phyloP scores from a whole-genome alignment of 2,888 invertebrate species.

The Schrankia costaestrigalis region DNA sequence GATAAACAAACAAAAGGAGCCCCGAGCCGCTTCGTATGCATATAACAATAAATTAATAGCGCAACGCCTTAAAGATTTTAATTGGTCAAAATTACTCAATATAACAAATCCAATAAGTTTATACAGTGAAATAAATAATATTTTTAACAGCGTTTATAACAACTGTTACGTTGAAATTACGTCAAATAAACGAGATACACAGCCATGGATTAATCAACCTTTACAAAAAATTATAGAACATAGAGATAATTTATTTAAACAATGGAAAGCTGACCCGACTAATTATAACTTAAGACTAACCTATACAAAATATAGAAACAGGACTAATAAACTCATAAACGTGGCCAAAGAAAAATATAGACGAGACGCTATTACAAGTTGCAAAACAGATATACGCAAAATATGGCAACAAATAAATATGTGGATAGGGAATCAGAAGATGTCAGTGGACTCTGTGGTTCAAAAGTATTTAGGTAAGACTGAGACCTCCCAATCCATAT shows the following conservation, averaged over 20 bases:
- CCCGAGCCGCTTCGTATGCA: too few relatives aligned
- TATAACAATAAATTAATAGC: neutral
- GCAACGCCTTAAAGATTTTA: neutral
- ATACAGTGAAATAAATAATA: neutral
- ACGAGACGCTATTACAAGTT: neutral
- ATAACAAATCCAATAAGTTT: neutral
- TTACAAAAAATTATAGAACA: slow-evolving; percentile 1
- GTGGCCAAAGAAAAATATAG: slow-evolving; percentile 1
- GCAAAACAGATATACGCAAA: slow-evolving; percentile 1
- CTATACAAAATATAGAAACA: slow-evolving; percentile 2
- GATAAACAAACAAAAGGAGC: too few relatives aligned
- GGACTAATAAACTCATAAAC: slow-evolving; percentile 1
- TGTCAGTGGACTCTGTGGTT: neutral
- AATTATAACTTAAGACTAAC: neutral
- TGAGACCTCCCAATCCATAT: neutral
- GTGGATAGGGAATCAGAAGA: slow-evolving; percentile 1
- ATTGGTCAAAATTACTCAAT: neutral
- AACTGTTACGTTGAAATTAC: neutral
- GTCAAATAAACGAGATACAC: neutral
- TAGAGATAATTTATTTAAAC: slow-evolving; percentile 1
- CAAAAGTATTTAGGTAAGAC: neutral
- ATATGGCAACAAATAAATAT: slow-evolving; percentile 1
- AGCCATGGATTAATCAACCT: too few relatives aligned
- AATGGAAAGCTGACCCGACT: slow-evolving; percentile 4
- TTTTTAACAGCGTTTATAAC: neutral